Evolutionary conservation across 2,797 vertebrate genomes (phyloP).

Genomic region (Ispidina lecontei): DNA sequence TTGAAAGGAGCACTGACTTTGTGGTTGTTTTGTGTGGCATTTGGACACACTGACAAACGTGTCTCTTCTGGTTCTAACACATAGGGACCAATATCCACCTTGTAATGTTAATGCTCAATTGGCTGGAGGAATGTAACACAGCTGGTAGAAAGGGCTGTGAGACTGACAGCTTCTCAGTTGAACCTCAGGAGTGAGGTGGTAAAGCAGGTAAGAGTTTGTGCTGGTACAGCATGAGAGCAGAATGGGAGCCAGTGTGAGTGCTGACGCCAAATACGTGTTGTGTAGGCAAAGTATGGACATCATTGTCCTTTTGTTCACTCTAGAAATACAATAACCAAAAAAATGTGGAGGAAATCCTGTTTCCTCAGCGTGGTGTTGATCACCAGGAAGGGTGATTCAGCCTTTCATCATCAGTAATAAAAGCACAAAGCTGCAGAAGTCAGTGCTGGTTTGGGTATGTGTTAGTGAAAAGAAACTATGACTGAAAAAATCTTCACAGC

Average conservation of each 20-base stretch:
- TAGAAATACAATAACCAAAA: neutral
- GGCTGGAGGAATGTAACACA: neutral
- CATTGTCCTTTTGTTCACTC: neutral
- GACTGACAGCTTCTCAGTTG: neutral
- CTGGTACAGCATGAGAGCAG: neutral
- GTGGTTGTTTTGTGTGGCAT: neutral
- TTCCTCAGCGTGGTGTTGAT: neutral
- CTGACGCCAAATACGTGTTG: fast-evolving
- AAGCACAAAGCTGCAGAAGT: neutral
- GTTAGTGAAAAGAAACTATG: neutral
- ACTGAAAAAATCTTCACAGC: neutral
- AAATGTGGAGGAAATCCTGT: neutral
- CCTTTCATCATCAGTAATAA: neutral
- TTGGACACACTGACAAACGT: neutral
- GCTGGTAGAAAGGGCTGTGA: neutral
- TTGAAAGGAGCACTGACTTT: neutral
- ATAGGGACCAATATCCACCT: neutral
- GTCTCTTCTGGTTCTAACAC: neutral
- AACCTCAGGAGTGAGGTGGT: neutral
- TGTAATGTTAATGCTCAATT: neutral
- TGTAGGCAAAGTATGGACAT: neutral
- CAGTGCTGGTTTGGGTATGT: neutral
- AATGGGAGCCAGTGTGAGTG: neutral
- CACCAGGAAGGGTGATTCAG: neutral
- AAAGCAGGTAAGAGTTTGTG: neutral